A percentile compares a stretch with the other conserved stretches of the same genome.
These are phyloP conservation scores for Schizothorax lantsangensis DNA, from an alignment of 2,797 vertebrate species.

Conservation along the genomic window DNA sequence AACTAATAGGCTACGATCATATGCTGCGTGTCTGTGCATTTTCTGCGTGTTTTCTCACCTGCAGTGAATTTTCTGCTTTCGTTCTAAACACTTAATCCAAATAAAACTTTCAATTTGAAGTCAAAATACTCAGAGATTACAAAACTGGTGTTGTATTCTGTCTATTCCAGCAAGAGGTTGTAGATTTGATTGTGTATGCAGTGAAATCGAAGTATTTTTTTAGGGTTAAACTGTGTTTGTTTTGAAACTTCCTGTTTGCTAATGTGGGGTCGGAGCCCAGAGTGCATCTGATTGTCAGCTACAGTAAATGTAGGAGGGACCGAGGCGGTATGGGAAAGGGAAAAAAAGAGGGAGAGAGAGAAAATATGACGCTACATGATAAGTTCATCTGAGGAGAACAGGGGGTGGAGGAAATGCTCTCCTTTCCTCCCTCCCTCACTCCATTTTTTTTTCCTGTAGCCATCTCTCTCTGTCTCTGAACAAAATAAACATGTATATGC, in stretches of 20 bases:
- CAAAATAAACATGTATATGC: constrained; percentile 39
- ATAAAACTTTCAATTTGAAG: neutral
- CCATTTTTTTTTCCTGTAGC: constrained; percentile 56
- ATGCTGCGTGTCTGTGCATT: constrained; percentile 23
- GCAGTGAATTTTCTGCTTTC: neutral
- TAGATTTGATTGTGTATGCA: neutral
- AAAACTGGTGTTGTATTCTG: neutral
- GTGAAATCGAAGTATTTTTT: neutral
- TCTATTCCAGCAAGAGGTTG: neutral
- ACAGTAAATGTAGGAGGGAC: constrained; percentile 77
- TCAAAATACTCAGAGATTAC: neutral
- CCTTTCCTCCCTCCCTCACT: constrained; percentile 56
- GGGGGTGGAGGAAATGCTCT: constrained; percentile 72
- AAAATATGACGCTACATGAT: constrained; percentile 79
- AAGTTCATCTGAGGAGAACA: constrained; percentile 85
- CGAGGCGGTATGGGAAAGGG: constrained; percentile 66
- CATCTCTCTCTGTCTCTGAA: constrained; percentile 64
- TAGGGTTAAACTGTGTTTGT: constrained; percentile 44
- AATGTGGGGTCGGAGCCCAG: constrained; percentile 39
- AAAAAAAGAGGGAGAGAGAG: constrained; percentile 65
- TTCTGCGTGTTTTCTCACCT: constrained; percentile 23
- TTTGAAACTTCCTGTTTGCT: constrained; percentile 42
- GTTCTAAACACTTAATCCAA: neutral
- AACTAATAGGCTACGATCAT: constrained; percentile 38
- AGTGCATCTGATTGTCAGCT: constrained; percentile 59